Base-by-base conservation (phyloP, 2,113 vertebrate species). In the Sturnus vulgaris region DNA sequence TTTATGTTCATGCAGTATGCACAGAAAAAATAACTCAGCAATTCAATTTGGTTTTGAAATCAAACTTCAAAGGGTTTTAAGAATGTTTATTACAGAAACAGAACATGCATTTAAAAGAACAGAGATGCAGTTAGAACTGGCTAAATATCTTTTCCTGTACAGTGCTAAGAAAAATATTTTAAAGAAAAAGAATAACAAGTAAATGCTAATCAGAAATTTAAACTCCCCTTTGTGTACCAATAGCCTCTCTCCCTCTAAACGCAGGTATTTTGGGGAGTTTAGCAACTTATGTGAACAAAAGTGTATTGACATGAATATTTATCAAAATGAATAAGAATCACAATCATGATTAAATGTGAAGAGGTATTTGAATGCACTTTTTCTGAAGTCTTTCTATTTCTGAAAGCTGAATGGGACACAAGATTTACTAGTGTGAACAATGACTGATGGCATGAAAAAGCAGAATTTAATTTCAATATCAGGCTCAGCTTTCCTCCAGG, bases 21-120 rank as follows among this genome's bases (percentile, higher is more conserved):
- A 44, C 10, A n/a, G 17, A 37, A 90, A 83, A 90, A 77, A 82
- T 75, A 85, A 77, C 60, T 66, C 39, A 91, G 50, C 49, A 91
- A 63, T 83, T 86, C 86, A 57, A 86, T 89, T 93, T 95, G 30
- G 2, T 75, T 93, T 86, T 83, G 46, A 94, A 97, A 96, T 92
- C 60, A 85, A 91, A 61, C 76, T 93, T 92, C 44, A 73, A 93
- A 79, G 79, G 42, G 31, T 88, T 94, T 85, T 92, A 84, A 89
- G 31, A 78, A 89, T 49, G 13, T 55, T 79, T 87, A 49, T 80
- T 81, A 57, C 77, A 90, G 87, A 79, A 91, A 79, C 3, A 55
- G 49, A 94, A 27, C 59, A 86, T 63, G 39, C 65, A 71, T 92
- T 92, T 95, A 90, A 94, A 23, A 66, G 24, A 60, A 65, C 5